Base-by-base conservation (phyloP, 2,888 invertebrate species). In the Loripinus fragilis region DNA sequence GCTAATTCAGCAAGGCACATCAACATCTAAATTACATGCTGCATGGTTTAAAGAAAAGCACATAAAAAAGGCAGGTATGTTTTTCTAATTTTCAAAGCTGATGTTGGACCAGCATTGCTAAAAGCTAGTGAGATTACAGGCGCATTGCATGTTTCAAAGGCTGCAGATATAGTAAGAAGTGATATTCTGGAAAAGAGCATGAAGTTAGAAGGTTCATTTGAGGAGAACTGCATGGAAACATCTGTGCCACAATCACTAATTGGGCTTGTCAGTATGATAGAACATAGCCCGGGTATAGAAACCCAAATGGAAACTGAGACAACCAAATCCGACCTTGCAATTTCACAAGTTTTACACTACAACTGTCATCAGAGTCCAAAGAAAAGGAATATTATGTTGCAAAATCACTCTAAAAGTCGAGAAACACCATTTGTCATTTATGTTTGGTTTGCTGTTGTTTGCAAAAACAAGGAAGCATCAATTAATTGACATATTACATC, bases 381-480 rank as follows among this genome's bases (percentile, higher is more conserved):
- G 25, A 41, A 45, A 25, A 10, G 5, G 15, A 2, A 0, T 17
- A 10, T 12, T 15, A 3, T 2, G 10, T 35, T 15, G 1, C 25
- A 25, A 23, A 42, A 76, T 25, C 85, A 81, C 67, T 68, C 69
- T 20, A 33, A 23, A 38, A 65, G 71, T 23, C 45, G 71, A 12
- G 74, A 83, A 35, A 72, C 78, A 0, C 74, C 78, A 42, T 75
- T 52, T 23, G 33, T 70, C 33, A 15, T 75, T n/a, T 86, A 69
- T 78, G n/a, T 55, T 80, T 35, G 75, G 85, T 2, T 23, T 88
- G 64, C 48, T 70, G n/a, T 33, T 88, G 0, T 80, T 71, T 72
- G 84, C 85, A 28, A 85, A 80, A 45, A 87, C 83, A 23, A 73
- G 85, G 50, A 88, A 83, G 71, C 68, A 80, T 28, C 30, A 73